Conservation (phyloP, 2,113 vertebrate species). For the Gasterosteus nipponicus region DNA sequence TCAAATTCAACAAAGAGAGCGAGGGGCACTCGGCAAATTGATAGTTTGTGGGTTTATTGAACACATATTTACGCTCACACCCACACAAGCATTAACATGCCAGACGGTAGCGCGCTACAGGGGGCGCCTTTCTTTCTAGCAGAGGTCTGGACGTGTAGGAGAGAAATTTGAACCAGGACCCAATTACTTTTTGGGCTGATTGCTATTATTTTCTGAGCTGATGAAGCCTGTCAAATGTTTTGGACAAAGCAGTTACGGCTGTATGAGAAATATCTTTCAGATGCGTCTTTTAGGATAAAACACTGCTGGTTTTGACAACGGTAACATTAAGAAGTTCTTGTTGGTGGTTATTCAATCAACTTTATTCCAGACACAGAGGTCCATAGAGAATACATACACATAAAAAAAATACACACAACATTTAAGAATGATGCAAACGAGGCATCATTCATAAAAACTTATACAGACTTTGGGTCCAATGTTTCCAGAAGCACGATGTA, state of each 20-base stretch:
- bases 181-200: conserved; percentile 5
- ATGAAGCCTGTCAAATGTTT: not conserved
- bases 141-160: not conserved
- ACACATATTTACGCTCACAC: not conserved
- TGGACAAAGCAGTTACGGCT: not conserved
- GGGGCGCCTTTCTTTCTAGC: not conserved
- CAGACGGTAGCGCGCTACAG: not conserved
- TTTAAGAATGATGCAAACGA: too few relatives aligned
- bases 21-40: not conserved
- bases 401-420: too few relatives aligned
- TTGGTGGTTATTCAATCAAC: too few relatives aligned
- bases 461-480: too few relatives aligned
- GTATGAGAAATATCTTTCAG: not conserved
- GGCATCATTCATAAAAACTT: too few relatives aligned
- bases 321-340: not conserved
- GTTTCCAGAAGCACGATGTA: too few relatives aligned
- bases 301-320: not conserved
- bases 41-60: conserved; percentile 22
- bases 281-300: not conserved
- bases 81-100: conserved; percentile 4
- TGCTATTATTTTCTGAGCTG: not conserved
- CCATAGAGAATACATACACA: too few relatives aligned
- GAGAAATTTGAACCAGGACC: conserved; percentile 6
- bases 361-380: too few relatives aligned
- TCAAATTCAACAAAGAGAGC: conserved; percentile 26